Evolutionary conservation across 2,797 vertebrate genomes (phyloP).

Genomic region (Harpagifer antarcticus): DNA sequence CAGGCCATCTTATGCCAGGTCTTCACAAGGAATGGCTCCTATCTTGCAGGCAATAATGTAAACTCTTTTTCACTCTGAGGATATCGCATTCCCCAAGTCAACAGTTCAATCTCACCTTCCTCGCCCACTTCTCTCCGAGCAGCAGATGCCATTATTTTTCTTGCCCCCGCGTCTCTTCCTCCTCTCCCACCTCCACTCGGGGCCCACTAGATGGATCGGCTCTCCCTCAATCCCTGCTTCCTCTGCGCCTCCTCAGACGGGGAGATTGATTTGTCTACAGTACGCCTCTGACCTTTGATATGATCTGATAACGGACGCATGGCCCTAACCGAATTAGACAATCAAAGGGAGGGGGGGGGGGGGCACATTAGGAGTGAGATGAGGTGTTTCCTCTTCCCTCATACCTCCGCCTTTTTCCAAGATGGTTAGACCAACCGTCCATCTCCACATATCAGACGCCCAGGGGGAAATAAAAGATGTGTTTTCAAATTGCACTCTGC

Average conservation of each 20-base stretch:
- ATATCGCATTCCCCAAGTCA: conserved; percentile 77
- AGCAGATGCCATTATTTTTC: conserved; percentile 72
- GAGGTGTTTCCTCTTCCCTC: conserved; percentile 81
- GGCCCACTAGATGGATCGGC: conserved; percentile 83
- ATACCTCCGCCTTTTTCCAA: conserved; percentile 53
- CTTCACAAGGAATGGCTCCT: conserved; percentile 49
- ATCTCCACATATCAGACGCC: conserved; percentile 84
- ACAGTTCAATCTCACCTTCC: conserved; percentile 77
- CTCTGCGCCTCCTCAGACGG: conserved; percentile 82
- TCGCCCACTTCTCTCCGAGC: conserved; percentile 72
- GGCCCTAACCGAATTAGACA: conserved; percentile 92
- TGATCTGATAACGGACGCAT: conserved; percentile 88
- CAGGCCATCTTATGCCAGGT: conserved; percentile 30
- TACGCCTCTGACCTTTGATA: conserved; percentile 91
- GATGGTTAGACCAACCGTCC: conserved; percentile 52
- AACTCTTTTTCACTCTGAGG: conserved; percentile 59
- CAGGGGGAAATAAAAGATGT: conserved; percentile 91
- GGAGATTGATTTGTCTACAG: conserved; percentile 86
- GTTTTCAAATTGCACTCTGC: conserved; percentile 95
- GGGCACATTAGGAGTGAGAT: conserved; percentile 85
- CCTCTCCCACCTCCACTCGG: conserved; percentile 70
- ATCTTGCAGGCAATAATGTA: conserved; percentile 63
- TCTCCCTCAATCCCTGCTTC: conserved; percentile 76
- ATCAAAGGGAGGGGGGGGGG: conserved; percentile 77
- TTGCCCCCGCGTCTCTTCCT: conserved; percentile 47